A percentile compares a stretch with the other conserved stretches of the same genome.
Conservation (phyloP, 2,797 vertebrate species). For the Myotis findleyi region DNA sequence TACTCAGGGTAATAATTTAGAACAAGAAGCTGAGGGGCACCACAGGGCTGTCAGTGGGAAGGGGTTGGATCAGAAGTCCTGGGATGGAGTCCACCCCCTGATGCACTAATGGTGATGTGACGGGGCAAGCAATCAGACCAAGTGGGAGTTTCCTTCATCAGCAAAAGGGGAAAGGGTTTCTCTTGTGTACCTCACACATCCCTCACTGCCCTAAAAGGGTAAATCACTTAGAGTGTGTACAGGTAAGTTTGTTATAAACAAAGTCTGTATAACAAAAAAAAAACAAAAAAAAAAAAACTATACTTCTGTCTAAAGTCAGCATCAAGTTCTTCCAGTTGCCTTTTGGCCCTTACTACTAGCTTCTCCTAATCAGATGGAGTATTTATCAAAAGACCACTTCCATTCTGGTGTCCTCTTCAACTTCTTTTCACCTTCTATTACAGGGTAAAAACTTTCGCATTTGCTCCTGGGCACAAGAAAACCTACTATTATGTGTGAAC, state of each 20-base stretch:
- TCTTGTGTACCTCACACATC: not conserved
- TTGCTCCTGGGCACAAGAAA: not conserved
- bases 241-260: not conserved
- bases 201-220: not conserved
- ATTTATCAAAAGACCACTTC: not conserved
- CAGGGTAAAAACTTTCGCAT: not conserved
- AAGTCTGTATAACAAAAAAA: not conserved
- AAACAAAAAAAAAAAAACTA: not conserved
- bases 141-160: not conserved
- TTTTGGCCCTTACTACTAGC: not conserved
- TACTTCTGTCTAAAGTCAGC: not conserved
- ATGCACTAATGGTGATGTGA: not conserved
- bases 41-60: not conserved
- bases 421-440: conserved; percentile 25
- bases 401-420: not conserved
- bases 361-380: not conserved
- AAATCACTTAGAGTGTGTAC: not conserved
- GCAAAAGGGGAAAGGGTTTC: not conserved
- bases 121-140: not conserved
- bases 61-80: not conserved
- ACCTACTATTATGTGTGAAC: not conserved
- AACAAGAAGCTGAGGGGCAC: not conserved
- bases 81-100: not conserved
- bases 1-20: not conserved
- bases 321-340: not conserved